phyloP scores from a whole-genome alignment of 2,888 invertebrate species.

The Dilophus febrilis region DNA sequence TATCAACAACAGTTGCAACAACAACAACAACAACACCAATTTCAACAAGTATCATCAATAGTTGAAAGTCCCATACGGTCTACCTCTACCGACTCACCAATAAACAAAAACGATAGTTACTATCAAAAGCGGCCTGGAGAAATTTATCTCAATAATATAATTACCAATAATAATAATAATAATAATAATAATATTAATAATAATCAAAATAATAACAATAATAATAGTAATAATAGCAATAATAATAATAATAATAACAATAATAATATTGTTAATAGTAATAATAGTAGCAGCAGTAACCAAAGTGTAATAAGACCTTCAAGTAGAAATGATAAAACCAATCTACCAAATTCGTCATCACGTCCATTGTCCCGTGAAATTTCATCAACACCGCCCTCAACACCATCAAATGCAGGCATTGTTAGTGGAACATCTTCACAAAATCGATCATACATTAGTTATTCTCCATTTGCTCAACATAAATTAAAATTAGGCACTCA shows the following conservation, averaged over 20 bases:
- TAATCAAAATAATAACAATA: conserved; percentile 1
- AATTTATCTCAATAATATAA: neutral
- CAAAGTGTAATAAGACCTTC: conserved; percentile 13
- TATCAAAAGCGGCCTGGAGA: conserved; percentile 14
- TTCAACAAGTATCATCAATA: conserved; percentile 1
- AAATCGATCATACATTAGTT: neutral
- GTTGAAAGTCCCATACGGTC: conserved; percentile 19
- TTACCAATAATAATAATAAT: conserved; percentile 5
- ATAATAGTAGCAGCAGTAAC: conserved; percentile 4
- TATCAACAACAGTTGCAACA: conserved; percentile 8
- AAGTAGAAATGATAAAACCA: conserved; percentile 19
- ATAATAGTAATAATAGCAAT: conserved; percentile 1
- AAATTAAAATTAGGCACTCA: conserved; percentile 24
- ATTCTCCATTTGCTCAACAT: conserved; percentile 27
- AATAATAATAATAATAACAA: conserved; percentile 3
- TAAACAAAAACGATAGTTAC: conserved; percentile 14
- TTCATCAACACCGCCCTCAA: neutral
- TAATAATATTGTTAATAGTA: conserved; percentile 3
- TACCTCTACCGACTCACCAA: conserved; percentile 22
- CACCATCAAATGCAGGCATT: too few relatives aligned
- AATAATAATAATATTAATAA: conserved; percentile 2
- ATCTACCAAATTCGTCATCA: conserved; percentile 14
- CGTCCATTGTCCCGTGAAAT: conserved; percentile 25
- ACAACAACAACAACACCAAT: conserved; percentile 9
- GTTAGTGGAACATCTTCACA: too few relatives aligned